Evolutionary conservation across 2,888 invertebrate genomes (phyloP).

Genomic region (Calliphora vomitoria): DNA sequence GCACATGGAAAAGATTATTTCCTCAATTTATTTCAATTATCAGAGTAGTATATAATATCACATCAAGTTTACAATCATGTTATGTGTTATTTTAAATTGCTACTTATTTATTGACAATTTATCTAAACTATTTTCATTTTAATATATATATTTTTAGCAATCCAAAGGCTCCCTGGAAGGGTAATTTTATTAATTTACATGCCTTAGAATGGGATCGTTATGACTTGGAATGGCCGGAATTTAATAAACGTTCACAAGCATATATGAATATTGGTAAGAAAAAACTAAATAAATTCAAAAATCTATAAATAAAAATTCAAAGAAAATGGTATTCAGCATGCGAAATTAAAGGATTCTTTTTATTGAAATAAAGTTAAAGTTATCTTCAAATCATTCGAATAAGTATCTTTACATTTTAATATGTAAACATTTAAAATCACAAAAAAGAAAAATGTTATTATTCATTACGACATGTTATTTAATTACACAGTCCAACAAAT

Average conservation of each 20-base stretch:
- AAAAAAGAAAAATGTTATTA: too few species aligned
- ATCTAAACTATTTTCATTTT: too few species aligned
- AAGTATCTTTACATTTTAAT: too few species aligned
- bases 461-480: too few species aligned
- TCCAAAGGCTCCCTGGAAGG: conserved; percentile 90
- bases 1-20: conserved; percentile 1
- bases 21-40: conserved; percentile 34
- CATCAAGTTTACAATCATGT: not conserved
- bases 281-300: not conserved
- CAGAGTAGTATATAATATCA: not conserved
- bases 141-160: conserved; percentile 86
- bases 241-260: conserved; percentile 89
- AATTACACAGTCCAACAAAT: too few species aligned
- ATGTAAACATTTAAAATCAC: too few species aligned
- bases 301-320: not conserved
- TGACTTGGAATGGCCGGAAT: conserved; percentile 94
- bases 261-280: conserved; percentile 89
- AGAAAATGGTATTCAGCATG: not conserved
- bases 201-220: conserved; percentile 89
- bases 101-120: too few species aligned
- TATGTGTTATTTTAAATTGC: not conserved
- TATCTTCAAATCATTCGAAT: too few species aligned
- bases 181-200: conserved; percentile 88
- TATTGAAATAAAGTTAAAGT: too few species aligned
- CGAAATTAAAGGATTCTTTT: too few species aligned